Base-by-base conservation (phyloP, 92 coral and sea anemone species). In the Heliopora coerulea region DNA sequence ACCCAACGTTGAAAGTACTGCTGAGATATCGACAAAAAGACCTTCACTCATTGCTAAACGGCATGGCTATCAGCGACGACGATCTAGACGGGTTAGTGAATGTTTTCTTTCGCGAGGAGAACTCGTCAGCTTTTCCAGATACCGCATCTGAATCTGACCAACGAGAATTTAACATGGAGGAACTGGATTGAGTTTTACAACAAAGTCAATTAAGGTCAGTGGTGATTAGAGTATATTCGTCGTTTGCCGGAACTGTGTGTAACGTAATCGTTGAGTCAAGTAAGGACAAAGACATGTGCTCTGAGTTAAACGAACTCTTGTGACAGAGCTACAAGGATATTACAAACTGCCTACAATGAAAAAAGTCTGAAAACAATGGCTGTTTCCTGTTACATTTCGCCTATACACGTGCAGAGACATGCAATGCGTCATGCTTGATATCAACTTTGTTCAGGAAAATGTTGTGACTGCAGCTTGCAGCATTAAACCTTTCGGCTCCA, bases 151-250 rank as follows among this genome's bases (percentile, higher is more conserved):
- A 2, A 41, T 54, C 50, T 67, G 58, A 37, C 41, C 59, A 29
- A 42, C 58, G 34, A 25, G n/a, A 44, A 48, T 67, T 46, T 33
- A 48, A 67, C 31, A 44, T 67, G 74, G 74, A 67, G 21, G 74
- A 67, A 26, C 58, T 67, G 0, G 74, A 67, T 29, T 67, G 31
- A 67, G 10, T 8, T 62, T 46, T 6, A 8, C 42, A 37, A 12
- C 42, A 4, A 37, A n/a, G n/a, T n/a, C n/a, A n/a, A 46, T 46
- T 8, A 46, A 46, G 52, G 68, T 30, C 18, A 58, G 63, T 58
- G 63, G 20, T 1, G 0, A n/a, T 58, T 19, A 33, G 63, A 58
- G 8, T 58, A 23, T 5, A 3, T 25, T 46, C 52, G 52, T 46
- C 52, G n/a, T 58, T 21, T 3, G 8, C 25, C 63, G 34, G 37